These are phyloP conservation scores for Tylochromis polylepis DNA, from an alignment of 2,113 vertebrate genomes.

Conservation along the genomic window DNA sequence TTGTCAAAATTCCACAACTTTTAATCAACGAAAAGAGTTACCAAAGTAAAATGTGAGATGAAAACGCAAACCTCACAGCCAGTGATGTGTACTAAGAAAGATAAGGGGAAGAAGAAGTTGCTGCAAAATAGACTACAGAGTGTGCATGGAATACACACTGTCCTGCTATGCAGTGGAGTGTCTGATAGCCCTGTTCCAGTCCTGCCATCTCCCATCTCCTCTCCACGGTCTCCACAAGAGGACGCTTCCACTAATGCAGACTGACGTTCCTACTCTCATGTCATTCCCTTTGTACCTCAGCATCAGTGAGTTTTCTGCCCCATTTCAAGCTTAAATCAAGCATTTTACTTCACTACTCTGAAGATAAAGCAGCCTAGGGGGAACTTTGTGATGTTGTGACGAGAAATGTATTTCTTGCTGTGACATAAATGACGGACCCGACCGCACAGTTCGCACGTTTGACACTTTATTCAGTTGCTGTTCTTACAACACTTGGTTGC, in stretches of 20 bases:
- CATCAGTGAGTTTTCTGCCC: slow-evolving; percentile 49
- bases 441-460: no score
- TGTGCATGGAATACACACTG: not conserved
- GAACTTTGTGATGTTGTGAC: not conserved
- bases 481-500: no score
- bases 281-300: slow-evolving; percentile 14
- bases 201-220: slow-evolving; percentile 42
- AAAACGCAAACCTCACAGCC: not conserved
- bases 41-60: not conserved
- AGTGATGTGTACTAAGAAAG: not conserved
- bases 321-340: slow-evolving; percentile 61
- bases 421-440: no score
- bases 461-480: no score
- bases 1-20: not conserved
- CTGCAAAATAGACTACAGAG: not conserved
- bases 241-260: slow-evolving; percentile 16
- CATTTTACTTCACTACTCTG: slow-evolving; percentile 5
- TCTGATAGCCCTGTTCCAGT: slow-evolving; percentile 2
- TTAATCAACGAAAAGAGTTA: not conserved
- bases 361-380: slow-evolving; percentile 31
- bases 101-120: not conserved
- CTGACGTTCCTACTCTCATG: slow-evolving; percentile 21
- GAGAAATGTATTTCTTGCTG: not conserved
- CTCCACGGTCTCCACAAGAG: not conserved
- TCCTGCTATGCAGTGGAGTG: not conserved